phyloP scores from a whole-genome alignment of 2,888 invertebrate genomes.

The Rhagonycha fulva region DNA sequence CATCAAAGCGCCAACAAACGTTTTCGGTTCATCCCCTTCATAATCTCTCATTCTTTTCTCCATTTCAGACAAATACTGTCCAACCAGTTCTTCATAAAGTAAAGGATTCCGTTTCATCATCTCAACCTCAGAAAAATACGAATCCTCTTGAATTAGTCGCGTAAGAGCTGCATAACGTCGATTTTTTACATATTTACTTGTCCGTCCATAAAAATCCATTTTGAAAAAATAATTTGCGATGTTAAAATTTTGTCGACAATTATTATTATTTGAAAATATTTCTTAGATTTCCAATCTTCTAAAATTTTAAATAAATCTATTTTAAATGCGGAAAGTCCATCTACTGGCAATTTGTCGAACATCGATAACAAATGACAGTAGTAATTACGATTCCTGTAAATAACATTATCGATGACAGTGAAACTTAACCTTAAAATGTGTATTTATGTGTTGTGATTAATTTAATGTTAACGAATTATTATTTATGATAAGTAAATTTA shows the following conservation, averaged over 20 bases:
- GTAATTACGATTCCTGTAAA: neutral
- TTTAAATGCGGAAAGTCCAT: neutral
- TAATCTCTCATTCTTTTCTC: slow-evolving; percentile 70
- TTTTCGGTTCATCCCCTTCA: slow-evolving; percentile 57
- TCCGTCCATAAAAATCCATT: neutral
- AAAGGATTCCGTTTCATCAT: slow-evolving; percentile 93
- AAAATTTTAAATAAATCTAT: neutral
- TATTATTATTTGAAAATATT: too few species aligned
- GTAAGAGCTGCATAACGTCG: slow-evolving; percentile 82
- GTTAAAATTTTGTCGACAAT: too few species aligned
- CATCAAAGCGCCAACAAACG: slow-evolving; percentile 77
- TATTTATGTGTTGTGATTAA: neutral
- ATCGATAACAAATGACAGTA: neutral
- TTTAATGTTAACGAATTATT: neutral
- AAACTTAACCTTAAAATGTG: neutral
- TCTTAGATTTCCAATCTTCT: too few species aligned
- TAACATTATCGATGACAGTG: neutral
- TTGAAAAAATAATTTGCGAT: neutral
- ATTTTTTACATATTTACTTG: slow-evolving; percentile 65
- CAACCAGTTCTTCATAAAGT: slow-evolving; percentile 87
- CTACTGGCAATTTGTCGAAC: neutral
- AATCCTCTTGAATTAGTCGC: slow-evolving; percentile 67
- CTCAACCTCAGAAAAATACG: slow-evolving; percentile 88
- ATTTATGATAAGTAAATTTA: neutral
- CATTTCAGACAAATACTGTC: slow-evolving; percentile 79